Evolutionary conservation across 2,113 vertebrate species (phyloP).

Genomic region (Epinephelus moara): DNA sequence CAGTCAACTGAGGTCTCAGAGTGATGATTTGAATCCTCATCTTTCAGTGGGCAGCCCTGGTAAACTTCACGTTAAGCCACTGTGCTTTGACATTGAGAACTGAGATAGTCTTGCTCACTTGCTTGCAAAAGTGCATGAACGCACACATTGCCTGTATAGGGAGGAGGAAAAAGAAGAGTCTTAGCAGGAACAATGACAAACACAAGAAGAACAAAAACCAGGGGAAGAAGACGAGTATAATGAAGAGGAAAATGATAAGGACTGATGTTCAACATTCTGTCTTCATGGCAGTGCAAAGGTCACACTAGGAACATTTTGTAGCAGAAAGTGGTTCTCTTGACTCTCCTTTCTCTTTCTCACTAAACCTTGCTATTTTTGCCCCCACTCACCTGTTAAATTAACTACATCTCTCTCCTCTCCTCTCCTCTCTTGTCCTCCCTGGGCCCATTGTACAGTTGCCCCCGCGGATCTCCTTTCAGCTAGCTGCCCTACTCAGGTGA

Average conservation of each 20-base stretch:
- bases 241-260: not conserved
- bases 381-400: constrained; percentile 42
- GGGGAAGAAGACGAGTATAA: not conserved
- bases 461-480: constrained; percentile 79
- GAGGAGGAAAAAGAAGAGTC: not conserved
- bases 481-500: constrained; percentile 81
- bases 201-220: not conserved
- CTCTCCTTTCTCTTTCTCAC: not conserved
- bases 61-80: not conserved
- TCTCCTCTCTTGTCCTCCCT: constrained; percentile 65
- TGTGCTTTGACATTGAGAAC: not conserved
- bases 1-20: too few relatives aligned
- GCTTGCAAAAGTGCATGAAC: not conserved
- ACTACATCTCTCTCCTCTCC: constrained; percentile 52
- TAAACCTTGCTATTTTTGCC: constrained; percentile 16
- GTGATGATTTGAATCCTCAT: too few relatives aligned
- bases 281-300: not conserved
- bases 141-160: not conserved
- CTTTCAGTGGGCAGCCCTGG: too few relatives aligned
- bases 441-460: constrained; percentile 78
- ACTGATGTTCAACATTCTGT: not conserved
- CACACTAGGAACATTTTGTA: not conserved
- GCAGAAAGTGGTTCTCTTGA: not conserved
- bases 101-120: not conserved
- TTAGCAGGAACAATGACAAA: not conserved